Evolutionary conservation across 2,113 vertebrate species (phyloP).

Genomic region (Pipra filicauda): DNA sequence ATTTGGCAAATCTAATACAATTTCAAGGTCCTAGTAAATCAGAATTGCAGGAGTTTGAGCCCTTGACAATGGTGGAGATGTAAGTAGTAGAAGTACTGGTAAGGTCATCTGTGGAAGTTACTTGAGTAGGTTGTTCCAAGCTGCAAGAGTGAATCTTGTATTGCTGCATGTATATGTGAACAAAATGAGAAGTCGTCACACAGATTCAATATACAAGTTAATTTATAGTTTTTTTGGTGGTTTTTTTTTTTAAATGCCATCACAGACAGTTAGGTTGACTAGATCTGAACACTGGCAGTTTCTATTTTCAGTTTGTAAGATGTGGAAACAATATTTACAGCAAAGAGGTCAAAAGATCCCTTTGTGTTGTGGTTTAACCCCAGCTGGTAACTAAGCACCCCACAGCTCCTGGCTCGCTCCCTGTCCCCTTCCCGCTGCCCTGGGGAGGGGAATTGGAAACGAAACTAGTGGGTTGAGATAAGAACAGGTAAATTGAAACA

Average conservation of each 20-base stretch:
- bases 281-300: not conserved
- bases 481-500: not conserved
- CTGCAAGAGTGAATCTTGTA: not conserved
- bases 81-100: not conserved
- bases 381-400: not conserved
- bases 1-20: not conserved
- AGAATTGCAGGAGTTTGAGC: not conserved
- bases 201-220: not conserved
- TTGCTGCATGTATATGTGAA: not conserved
- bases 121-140: not conserved
- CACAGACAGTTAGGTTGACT: not conserved
- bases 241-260: not conserved
- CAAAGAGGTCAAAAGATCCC: slow-evolving; percentile 43
- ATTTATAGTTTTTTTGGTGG: not conserved
- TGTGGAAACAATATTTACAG: not conserved
- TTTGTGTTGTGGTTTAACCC: not conserved
- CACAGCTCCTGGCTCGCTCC: not conserved
- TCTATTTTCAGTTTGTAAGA: not conserved
- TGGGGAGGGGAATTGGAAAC: not conserved
- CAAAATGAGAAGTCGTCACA: not conserved
- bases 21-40: not conserved
- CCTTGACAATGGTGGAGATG: not conserved
- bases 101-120: not conserved
- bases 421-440: not conserved
- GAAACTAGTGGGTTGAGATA: not conserved